phyloP scores from a whole-genome alignment of 2,113 vertebrate species.

The Spea bombifrons region DNA sequence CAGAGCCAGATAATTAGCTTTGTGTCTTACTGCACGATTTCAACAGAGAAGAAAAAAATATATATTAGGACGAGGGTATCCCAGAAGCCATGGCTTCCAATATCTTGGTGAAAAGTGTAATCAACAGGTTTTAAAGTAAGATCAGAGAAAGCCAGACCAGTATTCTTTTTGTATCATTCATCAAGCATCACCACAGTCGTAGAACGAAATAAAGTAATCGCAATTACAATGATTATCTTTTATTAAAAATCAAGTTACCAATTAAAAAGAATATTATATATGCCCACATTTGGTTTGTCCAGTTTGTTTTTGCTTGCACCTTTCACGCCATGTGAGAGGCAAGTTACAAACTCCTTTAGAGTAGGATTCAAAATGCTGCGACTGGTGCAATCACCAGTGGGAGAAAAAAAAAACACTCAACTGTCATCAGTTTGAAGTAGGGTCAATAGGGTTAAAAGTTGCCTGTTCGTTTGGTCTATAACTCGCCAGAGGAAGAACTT shows the following conservation, averaged over 20 bases:
- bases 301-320: conserved; percentile 28
- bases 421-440: conserved; percentile 23
- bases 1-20: too few relatives aligned
- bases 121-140: too few relatives aligned
- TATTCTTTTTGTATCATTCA: too few relatives aligned
- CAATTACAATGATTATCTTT: conserved; percentile 34
- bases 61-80: too few relatives aligned
- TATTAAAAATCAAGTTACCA: conserved; percentile 47
- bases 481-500: conserved; percentile 55
- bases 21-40: too few relatives aligned
- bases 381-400: conserved; percentile 6
- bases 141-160: too few relatives aligned
- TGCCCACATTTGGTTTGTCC: conserved; percentile 38
- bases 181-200: too few relatives aligned
- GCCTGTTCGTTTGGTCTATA: conserved; percentile 52
- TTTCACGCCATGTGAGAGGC: conserved; percentile 15
- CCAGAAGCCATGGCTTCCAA: too few relatives aligned
- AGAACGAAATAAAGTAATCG: background rate
- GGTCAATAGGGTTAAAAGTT: conserved; percentile 49
- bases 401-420: background rate
- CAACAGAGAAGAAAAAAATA: too few relatives aligned
- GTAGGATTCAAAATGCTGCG: conserved; percentile 26
- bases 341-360: background rate
- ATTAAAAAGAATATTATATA: conserved; percentile 45
- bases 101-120: too few relatives aligned